Evolutionary conservation across 2,888 invertebrate genomes (phyloP).

Genomic region (Aphidoletes aphidimyza): DNA sequence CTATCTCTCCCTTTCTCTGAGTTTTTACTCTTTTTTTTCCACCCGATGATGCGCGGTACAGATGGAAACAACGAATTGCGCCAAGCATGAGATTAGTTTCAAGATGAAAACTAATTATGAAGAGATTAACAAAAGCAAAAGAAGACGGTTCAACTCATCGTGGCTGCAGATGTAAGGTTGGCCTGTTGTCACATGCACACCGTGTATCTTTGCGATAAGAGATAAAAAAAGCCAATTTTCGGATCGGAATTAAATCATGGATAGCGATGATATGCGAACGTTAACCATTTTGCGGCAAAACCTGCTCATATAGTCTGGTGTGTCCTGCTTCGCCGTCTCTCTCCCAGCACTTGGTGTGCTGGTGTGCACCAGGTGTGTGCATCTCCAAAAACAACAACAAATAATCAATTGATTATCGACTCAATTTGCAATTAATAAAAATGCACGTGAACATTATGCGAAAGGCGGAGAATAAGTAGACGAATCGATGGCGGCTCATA

Average conservation of each 20-base stretch:
- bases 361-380: slow-evolving; percentile 9
- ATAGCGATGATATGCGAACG: background rate
- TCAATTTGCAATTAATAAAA: slow-evolving; percentile 40
- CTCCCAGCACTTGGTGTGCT: too few species aligned
- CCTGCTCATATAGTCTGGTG: too few species aligned
- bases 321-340: too few species aligned
- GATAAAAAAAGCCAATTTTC: background rate
- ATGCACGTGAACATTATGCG: too few species aligned
- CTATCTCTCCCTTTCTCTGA: too few species aligned
- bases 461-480: too few species aligned
- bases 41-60: too few species aligned
- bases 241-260: background rate
- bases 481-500: background rate
- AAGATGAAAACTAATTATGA: slow-evolving; percentile 46
- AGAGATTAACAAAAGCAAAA: background rate
- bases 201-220: background rate
- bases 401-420: background rate
- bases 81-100: background rate
- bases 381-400: background rate
- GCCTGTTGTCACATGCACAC: slow-evolving; percentile 2
- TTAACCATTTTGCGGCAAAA: too few species aligned
- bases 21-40: too few species aligned
- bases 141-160: too few species aligned
- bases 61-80: background rate
- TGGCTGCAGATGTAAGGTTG: too few species aligned